Evolutionary conservation across 1,140 invertebrate species (phyloP).

Genomic region (Tetraneura akinire): DNA sequence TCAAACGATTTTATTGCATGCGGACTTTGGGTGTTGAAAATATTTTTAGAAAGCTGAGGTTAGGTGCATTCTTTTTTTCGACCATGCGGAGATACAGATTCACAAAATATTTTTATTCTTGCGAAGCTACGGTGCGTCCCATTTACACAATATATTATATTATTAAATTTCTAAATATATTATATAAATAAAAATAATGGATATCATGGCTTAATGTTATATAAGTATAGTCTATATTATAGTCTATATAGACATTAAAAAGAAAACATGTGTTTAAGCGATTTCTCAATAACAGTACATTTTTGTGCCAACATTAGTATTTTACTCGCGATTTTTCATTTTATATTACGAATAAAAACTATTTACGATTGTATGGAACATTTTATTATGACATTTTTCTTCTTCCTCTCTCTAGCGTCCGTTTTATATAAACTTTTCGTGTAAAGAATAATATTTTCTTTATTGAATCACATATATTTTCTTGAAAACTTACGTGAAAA

Average conservation of each 20-base stretch:
- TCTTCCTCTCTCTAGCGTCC: not conserved
- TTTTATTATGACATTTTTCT: conserved; percentile 17
- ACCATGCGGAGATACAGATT: no score
- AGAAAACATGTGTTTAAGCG: conserved; percentile 2
- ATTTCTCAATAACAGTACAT: conserved; percentile 3
- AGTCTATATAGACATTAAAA: not conserved
- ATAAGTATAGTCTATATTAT: no score
- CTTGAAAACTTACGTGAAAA: not conserved
- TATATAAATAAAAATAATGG: no score
- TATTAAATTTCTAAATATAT: no score
- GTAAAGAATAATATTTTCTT: not conserved
- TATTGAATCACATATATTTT: conserved; percentile 20
- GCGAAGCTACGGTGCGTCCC: no score
- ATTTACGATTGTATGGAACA: conserved; percentile 28
- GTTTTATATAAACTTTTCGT: not conserved
- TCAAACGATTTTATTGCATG: no score
- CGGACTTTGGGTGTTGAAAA: no score
- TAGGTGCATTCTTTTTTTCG: no score
- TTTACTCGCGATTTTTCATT: not conserved
- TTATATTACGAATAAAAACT: not conserved
- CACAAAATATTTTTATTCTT: no score
- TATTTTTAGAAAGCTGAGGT: no score
- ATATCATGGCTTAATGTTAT: no score
- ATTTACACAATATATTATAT: no score
- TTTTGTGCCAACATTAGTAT: not conserved